phyloP scores from a whole-genome alignment of 2,113 vertebrate species.

The Gymnocephalus cernua region DNA sequence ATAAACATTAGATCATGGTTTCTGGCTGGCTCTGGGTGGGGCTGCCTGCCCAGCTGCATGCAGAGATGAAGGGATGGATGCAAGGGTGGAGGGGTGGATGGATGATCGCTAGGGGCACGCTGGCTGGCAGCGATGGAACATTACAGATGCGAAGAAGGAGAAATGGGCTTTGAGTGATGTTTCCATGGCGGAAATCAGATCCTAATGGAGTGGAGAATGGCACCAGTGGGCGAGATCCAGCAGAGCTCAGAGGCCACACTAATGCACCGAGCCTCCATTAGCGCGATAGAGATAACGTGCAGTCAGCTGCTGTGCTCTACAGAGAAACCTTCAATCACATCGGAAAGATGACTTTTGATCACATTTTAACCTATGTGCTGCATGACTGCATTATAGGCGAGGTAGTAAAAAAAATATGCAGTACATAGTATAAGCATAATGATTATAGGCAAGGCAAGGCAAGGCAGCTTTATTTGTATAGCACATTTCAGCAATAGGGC shows the following conservation, averaged over 20 bases:
- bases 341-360: slow-evolving; percentile 11
- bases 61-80: slow-evolving; percentile 45
- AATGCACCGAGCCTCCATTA: slow-evolving; percentile 43
- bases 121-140: slow-evolving; percentile 54
- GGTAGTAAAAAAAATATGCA: no score
- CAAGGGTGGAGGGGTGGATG: slow-evolving; percentile 39
- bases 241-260: slow-evolving; percentile 28
- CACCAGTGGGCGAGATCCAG: slow-evolving; percentile 56
- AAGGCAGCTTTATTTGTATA: no score
- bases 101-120: slow-evolving; percentile 41
- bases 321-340: slow-evolving; percentile 6
- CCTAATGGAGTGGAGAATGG: slow-evolving; percentile 67
- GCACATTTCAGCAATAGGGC: no score
- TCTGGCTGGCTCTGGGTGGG: slow-evolving; percentile 55
- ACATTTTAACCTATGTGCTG: neutral
- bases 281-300: slow-evolving; percentile 40
- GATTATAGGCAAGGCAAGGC: no score
- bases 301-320: slow-evolving; percentile 29
- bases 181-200: slow-evolving; percentile 66
- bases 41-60: slow-evolving; percentile 41
- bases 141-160: slow-evolving; percentile 46
- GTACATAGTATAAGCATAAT: no score
- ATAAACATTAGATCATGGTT: slow-evolving; percentile 67
- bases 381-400: no score
- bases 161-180: slow-evolving; percentile 60